Evolutionary conservation across 23 tunicate species (phyloP), one percentile per base, ranked within the genome.

Genomic region (Ciona savignyi): DNA sequence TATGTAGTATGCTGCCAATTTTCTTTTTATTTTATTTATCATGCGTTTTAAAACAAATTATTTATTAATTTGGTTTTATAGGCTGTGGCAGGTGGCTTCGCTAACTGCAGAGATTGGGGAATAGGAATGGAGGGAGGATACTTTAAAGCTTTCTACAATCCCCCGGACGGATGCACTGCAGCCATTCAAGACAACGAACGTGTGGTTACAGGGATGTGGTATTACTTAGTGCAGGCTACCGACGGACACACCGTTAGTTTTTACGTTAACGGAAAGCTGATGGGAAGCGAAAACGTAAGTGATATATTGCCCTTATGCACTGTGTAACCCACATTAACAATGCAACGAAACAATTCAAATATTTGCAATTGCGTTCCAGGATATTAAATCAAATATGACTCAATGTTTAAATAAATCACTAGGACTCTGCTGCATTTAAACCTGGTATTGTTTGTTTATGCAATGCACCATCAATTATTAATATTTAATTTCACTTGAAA

Each of bases 31-130:
- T 65, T 19, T 22, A n/a, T n/a, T n/a, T n/a, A n/a, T n/a, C n/a
- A n/a, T n/a, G n/a, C n/a, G 19, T 15, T 21, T 15, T 15, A 15
- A 21, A 51, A 51, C 19, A 51, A 21, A 51, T 15, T 15, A 51
- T 21, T 51, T 21, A 51, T 51, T 51, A 51, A n/a, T 63, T 25
- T 4, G 23, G 28, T 63, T 23, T 63, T 23, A 42, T 4, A 78
- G 82, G 74, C 82, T 22, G 67, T 78, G 51, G 82, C 82, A 4
- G 82, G 82, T 29, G 82, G 82, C 27, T 78, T 78, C 29, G 74
- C 23, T 29, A 49, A 70, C 25, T 78, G 82, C 67, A 49, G 74
- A 51, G 82, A 78, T 23, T 78, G 82, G 82, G 82, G 82, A 9
- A 78, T 78, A 26, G 82, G 82, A 27, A 68, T 78, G 74, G 82